Evolutionary conservation across 2,797 vertebrate species (phyloP).

Genomic region (Crenichthys baileyi): DNA sequence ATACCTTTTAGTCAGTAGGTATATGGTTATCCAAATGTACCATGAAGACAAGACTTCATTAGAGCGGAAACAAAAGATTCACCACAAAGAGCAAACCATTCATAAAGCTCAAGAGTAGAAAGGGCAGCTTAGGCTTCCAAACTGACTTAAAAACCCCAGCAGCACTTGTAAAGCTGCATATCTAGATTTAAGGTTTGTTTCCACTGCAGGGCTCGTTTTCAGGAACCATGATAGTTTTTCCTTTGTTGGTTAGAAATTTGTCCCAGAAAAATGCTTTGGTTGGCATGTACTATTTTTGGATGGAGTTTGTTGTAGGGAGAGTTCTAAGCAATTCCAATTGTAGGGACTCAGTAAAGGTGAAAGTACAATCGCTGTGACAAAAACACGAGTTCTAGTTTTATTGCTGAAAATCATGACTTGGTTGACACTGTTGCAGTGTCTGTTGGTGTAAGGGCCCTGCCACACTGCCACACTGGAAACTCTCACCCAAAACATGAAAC

Average conservation of each 20-base stretch:
- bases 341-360: too few relatives aligned
- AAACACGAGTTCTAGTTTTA: too few relatives aligned
- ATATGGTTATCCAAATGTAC: constrained; percentile 12
- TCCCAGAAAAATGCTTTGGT: background rate
- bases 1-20: background rate
- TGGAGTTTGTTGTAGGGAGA: background rate
- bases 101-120: background rate
- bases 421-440: too few relatives aligned
- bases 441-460: too few relatives aligned
- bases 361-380: too few relatives aligned
- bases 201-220: background rate
- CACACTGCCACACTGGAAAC: too few relatives aligned
- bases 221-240: background rate
- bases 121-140: background rate
- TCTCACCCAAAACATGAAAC: too few relatives aligned
- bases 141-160: background rate
- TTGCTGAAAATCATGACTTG: too few relatives aligned
- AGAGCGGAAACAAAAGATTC: background rate
- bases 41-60: background rate
- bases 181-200: background rate
- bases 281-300: background rate
- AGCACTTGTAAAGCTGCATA: background rate
- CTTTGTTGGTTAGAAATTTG: background rate
- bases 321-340: background rate
- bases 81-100: constrained; percentile 3